Base-by-base conservation (phyloP, 1,140 invertebrate species). In the Tetraneura akinire region DNA sequence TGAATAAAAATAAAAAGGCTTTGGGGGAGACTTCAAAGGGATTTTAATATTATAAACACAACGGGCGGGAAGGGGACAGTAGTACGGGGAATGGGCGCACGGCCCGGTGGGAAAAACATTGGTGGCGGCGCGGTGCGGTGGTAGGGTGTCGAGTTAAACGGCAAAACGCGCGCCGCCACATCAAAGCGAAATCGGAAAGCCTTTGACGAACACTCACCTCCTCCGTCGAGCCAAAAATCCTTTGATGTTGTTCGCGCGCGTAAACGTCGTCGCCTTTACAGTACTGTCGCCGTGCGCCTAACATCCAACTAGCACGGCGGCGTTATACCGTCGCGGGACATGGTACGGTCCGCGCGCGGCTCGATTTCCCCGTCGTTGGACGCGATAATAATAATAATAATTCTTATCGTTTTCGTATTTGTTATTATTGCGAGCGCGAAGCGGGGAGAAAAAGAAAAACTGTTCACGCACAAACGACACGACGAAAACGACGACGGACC, bases 201-300 rank as follows among this genome's bases (percentile, higher is more conserved):
- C 74, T 78, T 78, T 78, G 74, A 78, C 68, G 68, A 18, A 51
- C 53, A 78, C 74, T 62, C 74, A 78, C 74, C 74, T 78, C n/a
- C 37, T 23, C 53, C 23, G 9, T 76, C 73, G 57, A 45, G 47
- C 74, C n/a, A n/a, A n/a, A n/a, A 42, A n/a, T n/a, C 74, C 74
- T 78, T 78, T 78, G 74, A 78, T 78, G 74, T 78, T 13, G 11
- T 47, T 11, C 26, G 42, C 21, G 42, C 21, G 74, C 37, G 21
- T 47, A 62, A 78, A 47, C 55, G 74, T 42, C 26, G 73, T 29
- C 26, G 29, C 18, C 18, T 64, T 37, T 64, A 64, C 18, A n/a
- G 16, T 64, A 64, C 18, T 37, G 16, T 14, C 70, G 49, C 49
- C 10, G 29, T 23, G 13, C 26, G 51, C 32, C 53, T 26, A 29